Conservation (phyloP, 2,888 invertebrate genomes). For the Sarcophaga carnaria region DNA sequence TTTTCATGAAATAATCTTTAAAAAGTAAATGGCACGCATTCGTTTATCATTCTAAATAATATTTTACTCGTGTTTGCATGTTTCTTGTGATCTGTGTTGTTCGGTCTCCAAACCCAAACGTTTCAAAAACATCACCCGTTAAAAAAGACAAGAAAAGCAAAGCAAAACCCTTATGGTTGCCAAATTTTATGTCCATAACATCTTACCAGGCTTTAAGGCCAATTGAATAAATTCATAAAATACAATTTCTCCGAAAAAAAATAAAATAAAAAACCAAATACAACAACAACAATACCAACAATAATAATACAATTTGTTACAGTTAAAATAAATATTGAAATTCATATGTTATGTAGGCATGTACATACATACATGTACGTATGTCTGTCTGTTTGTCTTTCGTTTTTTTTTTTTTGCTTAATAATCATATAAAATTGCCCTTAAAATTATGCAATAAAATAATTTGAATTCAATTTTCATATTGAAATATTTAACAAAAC, state of each 20-base stretch:
- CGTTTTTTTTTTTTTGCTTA: background rate
- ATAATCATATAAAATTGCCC: constrained; percentile 1
- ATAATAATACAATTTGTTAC: background rate
- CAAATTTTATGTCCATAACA: background rate
- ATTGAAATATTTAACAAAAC: constrained; percentile 52
- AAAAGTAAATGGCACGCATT: no score
- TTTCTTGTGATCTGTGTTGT: no score
- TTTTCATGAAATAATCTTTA: no score
- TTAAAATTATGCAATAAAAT: constrained; percentile 49
- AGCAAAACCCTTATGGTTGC: background rate
- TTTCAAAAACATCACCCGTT: no score
- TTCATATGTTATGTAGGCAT: background rate
- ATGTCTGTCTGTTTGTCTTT: no score
- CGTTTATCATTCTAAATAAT: no score
- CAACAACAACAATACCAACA: background rate
- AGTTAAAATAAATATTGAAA: constrained; percentile 24
- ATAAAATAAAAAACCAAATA: background rate
- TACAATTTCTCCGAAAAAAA: background rate
- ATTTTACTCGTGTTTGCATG: no score
- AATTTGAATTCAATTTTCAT: constrained; percentile 65
- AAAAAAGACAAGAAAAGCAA: no score
- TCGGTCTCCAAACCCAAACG: no score
- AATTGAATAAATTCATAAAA: background rate
- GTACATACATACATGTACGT: no score
- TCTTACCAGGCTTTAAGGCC: background rate